A percentile compares a stretch with the other conserved stretches of the same genome.
phyloP scores from a whole-genome alignment of 1,140 invertebrate genomes.

The Drosophila melanica region DNA sequence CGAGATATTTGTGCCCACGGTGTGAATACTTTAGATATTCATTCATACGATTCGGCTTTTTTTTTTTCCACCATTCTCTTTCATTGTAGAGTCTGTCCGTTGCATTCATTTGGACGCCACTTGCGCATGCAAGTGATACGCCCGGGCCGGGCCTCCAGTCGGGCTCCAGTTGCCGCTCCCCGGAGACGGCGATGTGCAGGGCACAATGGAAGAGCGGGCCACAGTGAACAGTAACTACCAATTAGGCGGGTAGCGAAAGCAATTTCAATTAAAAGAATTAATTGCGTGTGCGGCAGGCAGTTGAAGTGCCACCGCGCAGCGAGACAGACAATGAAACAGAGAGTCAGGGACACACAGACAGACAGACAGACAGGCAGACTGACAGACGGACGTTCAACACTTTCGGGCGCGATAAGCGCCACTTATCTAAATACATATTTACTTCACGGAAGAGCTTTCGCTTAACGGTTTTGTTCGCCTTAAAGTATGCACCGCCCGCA shows the following conservation, averaged over 20 bases:
- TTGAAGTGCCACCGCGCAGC: conserved; percentile 41
- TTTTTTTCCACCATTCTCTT: conserved; percentile 25
- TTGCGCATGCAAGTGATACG: conserved; percentile 74
- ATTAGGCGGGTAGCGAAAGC: conserved; percentile 76
- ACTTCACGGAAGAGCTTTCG: conserved; percentile 15
- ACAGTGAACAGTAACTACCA: conserved; percentile 66
- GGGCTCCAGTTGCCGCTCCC: conserved; percentile 3
- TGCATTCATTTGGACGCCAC: conserved; percentile 75
- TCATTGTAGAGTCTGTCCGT: conserved; percentile 51
- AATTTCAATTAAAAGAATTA: conserved; percentile 81
- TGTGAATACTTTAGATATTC: conserved; percentile 55
- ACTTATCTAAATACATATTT: conserved; percentile 82
- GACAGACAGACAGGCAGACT: neutral
- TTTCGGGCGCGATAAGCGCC: conserved; percentile 60
- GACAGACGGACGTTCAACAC: conserved; percentile 33
- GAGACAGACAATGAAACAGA: neutral
- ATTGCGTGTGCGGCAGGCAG: conserved; percentile 75
- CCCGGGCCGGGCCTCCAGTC: conserved; percentile 13
- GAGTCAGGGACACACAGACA: neutral
- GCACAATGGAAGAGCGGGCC: conserved; percentile 3
- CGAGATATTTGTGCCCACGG: conserved; percentile 33
- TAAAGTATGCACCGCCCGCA: conserved; percentile 54
- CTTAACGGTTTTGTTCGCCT: conserved; percentile 16
- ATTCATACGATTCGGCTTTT: conserved; percentile 48
- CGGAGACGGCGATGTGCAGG: conserved; percentile 33